Conservation (phyloP, 2,797 vertebrate species). For the Arrhamphus sclerolepis region DNA sequence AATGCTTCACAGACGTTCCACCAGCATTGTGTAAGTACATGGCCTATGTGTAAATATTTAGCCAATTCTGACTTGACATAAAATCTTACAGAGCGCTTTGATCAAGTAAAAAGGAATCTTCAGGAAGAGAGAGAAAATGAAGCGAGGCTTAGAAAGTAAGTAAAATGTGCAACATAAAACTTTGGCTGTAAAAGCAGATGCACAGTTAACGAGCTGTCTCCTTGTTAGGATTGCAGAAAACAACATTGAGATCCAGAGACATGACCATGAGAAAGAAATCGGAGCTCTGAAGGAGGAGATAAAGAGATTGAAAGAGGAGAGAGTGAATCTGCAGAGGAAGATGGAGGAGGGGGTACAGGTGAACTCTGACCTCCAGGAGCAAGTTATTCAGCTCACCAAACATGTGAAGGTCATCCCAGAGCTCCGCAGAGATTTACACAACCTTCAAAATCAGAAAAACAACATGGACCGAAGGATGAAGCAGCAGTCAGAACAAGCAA, state of each 20-base stretch:
- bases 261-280: constrained; percentile 86
- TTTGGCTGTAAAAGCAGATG: not conserved
- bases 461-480: constrained; percentile 85
- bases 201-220: constrained; percentile 6
- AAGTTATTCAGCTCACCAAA: constrained; percentile 86
- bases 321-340: constrained; percentile 76
- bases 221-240: constrained; percentile 89
- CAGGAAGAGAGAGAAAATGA: constrained; percentile 87
- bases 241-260: constrained; percentile 85
- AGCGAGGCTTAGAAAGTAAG: constrained; percentile 88
- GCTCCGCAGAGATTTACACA: constrained; percentile 89
- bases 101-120: constrained; percentile 85
- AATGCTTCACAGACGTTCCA: not conserved
- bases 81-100: constrained; percentile 85
- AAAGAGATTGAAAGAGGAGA: constrained; percentile 84
- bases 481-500: constrained; percentile 86
- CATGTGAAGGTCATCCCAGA: constrained; percentile 90
- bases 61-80: constrained; percentile 3
- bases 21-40: not conserved
- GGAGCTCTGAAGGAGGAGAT: constrained; percentile 84
- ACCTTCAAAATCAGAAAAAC: constrained; percentile 86
- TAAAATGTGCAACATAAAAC: constrained; percentile 8
- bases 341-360: constrained; percentile 77
- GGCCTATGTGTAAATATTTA: not conserved
- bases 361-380: constrained; percentile 83